Percentiles rank a stretch among this genome's conserved stretches.
phyloP scores from a whole-genome alignment of 2,888 invertebrate species.

The Troglohyphantes excavatus region DNA sequence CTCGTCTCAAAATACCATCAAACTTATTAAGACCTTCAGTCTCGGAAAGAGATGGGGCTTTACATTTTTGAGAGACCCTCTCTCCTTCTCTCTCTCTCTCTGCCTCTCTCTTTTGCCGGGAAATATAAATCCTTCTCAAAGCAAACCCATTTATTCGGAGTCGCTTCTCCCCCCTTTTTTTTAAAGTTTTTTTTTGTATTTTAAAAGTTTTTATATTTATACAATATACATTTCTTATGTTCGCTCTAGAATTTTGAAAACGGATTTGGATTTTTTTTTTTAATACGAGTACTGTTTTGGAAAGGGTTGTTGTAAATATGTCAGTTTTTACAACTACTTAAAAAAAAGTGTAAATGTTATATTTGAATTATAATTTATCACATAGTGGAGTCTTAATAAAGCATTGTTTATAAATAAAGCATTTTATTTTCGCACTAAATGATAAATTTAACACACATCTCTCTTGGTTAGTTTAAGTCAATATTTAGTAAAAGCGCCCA shows the following conservation, averaged over 20 bases:
- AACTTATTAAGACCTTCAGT: slow-evolving; percentile 76
- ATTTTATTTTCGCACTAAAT: too few species aligned
- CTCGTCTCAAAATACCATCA: slow-evolving; percentile 77
- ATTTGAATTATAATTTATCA: too few species aligned
- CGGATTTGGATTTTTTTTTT: background rate
- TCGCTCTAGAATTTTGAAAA: slow-evolving; percentile 23
- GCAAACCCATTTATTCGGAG: slow-evolving; percentile 70
- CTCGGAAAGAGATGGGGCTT: slow-evolving; percentile 65
- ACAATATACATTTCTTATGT: background rate
- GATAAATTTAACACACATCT: too few species aligned
- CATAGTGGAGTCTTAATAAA: too few species aligned
- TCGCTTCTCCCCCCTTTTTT: slow-evolving; percentile 10
- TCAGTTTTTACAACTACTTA: too few species aligned
- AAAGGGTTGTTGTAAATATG: background rate
- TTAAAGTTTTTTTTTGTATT: background rate
- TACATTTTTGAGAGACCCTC: slow-evolving; percentile 73
- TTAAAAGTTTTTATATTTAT: background rate
- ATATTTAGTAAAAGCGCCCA: too few species aligned
- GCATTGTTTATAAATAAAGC: too few species aligned
- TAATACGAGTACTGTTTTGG: background rate
- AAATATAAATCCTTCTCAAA: slow-evolving; percentile 76
- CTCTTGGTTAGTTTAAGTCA: too few species aligned
- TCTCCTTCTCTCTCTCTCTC: background rate
- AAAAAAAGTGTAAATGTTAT: too few species aligned
- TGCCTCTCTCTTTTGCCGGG: background rate